Base-by-base conservation (phyloP, 2,797 vertebrate genomes). In the Orestias chungarensis region DNA sequence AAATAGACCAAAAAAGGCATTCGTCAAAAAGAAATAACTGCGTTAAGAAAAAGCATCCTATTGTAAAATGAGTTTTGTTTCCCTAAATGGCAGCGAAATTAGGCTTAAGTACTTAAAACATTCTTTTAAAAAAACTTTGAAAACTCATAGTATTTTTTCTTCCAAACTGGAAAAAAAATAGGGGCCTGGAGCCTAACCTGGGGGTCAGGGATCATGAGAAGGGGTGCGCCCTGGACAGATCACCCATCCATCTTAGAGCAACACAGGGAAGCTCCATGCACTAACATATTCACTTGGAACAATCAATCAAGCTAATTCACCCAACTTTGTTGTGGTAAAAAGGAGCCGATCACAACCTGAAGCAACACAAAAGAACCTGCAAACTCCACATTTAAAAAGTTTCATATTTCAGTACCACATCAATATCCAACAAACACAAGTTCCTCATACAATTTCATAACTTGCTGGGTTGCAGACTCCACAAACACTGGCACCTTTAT, bases 241-340 rank as follows among this genome's bases (percentile, higher is more conserved):
- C 59, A 62, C 59, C 35, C 59, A 62, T 62, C 35, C 33, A 62
- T 62, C 59, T 38, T 35, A 40, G 35, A 62, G 38, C 59, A 62
- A 25, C 59, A 59, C 3, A 62, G 14, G 23, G 20, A 61, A 31
- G 38, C 31, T 33, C 10, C 59, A 40, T n/a, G 12, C 59, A 62
- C 11, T 6, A 33, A 62, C 35, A 0, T 15, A 61, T 5, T 61
- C 33, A 61, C 20, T 62, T 25, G 6, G 11, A 62, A 62, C 40
- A 33, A 62, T 62, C 35, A 62, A 40, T 62, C 59, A 62, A 62
- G 33, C 20, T 40, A 40, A 40, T 62, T 40, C 59, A 40, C 23
- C 38, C 20, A 40, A 62, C 20, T 40, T 40, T 62, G 59, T 11
- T 62, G 3, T 12, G 35, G 6, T n/a, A n/a, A 62, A 62, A 62